Percentiles rank a stretch among this genome's conserved stretches.
Conservation (phyloP, 2,888 invertebrate genomes). For the Stenolophus ochropezus region DNA sequence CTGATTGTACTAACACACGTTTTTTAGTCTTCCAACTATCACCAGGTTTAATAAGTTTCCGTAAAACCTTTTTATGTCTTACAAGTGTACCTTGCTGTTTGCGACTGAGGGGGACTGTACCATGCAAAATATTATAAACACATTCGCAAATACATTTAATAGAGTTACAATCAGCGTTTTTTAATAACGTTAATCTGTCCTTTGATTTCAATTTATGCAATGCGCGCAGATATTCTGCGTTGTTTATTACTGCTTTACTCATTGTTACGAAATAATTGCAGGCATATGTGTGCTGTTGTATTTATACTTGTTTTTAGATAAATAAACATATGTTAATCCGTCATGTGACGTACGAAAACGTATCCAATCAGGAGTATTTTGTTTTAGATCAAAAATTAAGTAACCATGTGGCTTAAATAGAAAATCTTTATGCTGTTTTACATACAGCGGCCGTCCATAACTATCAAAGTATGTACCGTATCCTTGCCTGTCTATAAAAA, state of each 20-base stretch:
- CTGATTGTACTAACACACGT: no score
- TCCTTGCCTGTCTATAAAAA: no score
- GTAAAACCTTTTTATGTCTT: no score
- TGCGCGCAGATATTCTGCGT: constrained; percentile 21
- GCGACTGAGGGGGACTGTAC: no score
- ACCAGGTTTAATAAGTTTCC: no score
- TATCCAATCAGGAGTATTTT: constrained; percentile 60
- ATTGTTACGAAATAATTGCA: neutral
- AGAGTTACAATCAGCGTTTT: no score
- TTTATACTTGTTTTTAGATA: constrained; percentile 56
- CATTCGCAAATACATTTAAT: constrained; percentile 39
- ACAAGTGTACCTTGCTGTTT: no score
- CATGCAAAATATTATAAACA: constrained; percentile 41
- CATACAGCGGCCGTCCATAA: constrained; percentile 58
- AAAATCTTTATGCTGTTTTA: neutral
- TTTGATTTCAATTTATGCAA: constrained; percentile 26
- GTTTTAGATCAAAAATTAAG: constrained; percentile 62
- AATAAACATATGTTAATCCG: neutral
- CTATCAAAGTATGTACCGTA: no score
- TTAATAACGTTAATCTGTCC: constrained; percentile 35
- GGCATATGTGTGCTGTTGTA: neutral
- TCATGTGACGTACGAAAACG: constrained; percentile 34
- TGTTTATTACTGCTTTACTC: constrained; percentile 8
- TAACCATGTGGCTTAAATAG: constrained; percentile 61
- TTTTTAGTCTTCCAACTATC: no score